Evolutionary conservation across 2,888 invertebrate species (phyloP).

Genomic region (Cotesia congregata): DNA sequence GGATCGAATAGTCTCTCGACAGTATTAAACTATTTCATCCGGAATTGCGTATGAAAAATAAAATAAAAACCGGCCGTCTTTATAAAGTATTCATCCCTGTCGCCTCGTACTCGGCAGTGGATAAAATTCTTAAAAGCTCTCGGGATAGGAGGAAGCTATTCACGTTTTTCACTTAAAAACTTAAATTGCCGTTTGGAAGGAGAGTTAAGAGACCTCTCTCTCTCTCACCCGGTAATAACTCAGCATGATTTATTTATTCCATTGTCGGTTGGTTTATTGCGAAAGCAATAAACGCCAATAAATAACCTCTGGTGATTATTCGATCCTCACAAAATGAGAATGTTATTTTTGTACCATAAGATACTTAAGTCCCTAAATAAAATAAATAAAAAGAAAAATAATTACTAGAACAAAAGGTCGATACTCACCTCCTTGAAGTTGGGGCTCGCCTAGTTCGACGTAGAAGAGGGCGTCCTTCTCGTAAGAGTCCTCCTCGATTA

Average conservation of each 20-base stretch:
- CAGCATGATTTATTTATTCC: constrained; percentile 2
- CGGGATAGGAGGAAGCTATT: constrained; percentile 6
- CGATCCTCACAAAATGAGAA: constrained; percentile 36
- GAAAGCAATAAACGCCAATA: neutral
- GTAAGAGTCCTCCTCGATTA: constrained; percentile 97
- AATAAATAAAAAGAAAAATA: no score
- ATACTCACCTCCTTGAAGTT: constrained; percentile 86
- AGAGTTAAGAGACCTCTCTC: constrained; percentile 11
- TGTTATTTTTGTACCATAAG: no score
- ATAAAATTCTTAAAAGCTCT: constrained; percentile 11
- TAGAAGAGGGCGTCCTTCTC: constrained; percentile 96
- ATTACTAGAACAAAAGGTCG: neutral
- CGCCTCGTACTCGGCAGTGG: neutral
- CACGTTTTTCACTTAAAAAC: constrained; percentile 40
- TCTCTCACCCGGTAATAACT: constrained; percentile 10
- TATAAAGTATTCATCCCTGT: neutral
- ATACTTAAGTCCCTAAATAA: no score
- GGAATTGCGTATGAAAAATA: neutral
- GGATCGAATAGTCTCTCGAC: constrained; percentile 1
- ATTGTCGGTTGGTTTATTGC: neutral
- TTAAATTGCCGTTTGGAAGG: constrained; percentile 41
- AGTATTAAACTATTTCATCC: neutral
- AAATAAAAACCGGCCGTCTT: constrained; percentile 17
- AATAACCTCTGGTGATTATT: constrained; percentile 27
- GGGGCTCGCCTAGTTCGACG: constrained; percentile 91